Conservation (phyloP, 2,113 vertebrate genomes). For the Telmatochromis brichardi region DNA sequence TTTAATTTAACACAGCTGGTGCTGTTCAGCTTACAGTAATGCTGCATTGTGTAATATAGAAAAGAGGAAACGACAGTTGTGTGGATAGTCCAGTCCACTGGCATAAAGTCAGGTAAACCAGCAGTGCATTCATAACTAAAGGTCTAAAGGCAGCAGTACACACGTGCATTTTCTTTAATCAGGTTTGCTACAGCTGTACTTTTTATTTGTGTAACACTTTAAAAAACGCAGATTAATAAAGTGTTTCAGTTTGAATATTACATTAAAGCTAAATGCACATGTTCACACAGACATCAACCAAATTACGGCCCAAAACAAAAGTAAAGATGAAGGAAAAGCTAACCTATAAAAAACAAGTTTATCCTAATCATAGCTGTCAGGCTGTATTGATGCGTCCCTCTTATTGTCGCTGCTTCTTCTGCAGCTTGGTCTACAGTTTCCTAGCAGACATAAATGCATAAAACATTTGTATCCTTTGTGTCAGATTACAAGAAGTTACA, state of each 20-base stretch:
- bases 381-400: fast-evolving
- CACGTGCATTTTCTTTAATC: background rate
- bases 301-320: background rate
- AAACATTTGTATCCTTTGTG: fast-evolving
- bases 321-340: background rate
- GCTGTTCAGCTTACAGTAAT: background rate
- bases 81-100: background rate
- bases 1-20: background rate
- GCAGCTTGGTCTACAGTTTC: fast-evolving
- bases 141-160: background rate
- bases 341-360: background rate
- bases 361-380: background rate
- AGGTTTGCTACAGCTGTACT: fast-evolving
- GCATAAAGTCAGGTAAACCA: background rate
- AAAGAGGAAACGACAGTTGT: background rate
- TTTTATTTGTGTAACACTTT: background rate
- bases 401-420: background rate
- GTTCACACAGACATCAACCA: background rate
- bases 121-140: background rate
- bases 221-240: background rate
- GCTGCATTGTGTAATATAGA: background rate
- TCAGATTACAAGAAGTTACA: fast-evolving
- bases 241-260: background rate
- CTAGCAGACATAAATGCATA: background rate
- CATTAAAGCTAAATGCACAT: background rate